Base-by-base conservation (phyloP, 1,140 invertebrate genomes). In the Magallana angulata region DNA sequence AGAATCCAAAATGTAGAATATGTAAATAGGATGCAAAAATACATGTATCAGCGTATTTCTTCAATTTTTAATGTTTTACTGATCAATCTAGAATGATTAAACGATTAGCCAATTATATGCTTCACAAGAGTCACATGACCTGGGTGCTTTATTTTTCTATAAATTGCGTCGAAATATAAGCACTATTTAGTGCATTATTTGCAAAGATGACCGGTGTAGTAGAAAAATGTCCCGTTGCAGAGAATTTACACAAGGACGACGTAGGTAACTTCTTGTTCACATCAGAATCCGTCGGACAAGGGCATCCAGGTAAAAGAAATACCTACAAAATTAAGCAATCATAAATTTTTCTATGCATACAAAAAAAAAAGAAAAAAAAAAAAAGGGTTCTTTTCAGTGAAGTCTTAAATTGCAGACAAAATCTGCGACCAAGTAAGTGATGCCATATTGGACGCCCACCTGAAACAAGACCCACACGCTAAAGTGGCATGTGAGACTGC, bases 381-480 rank as follows among this genome's bases (percentile, higher is more conserved):
- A 48, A 4, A 48, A 48, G 36, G 36, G 5, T 5, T 4, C 36
- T 2, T 48, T 48, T 4, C 36, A 48, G 2, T 48, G 3, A 48
- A 48, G 36, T 48, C 36, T 48, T 5, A 48, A 48, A 48, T 91
- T 91, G 57, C 92, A 99, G 99, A 99, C 95, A 99, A 99, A 97
- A 99, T 99, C 97, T 99, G 99, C 94, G 99, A 99, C 95, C 99
- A 99, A 96, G 98, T 99, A 92, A 99, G 98, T 95, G 99, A 99
- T 96, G 99, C 99, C 90, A 97, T 99, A 93, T 96, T 99, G 90
- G 99, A 99, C 95, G 99, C 99, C 92, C 98, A 99, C 96, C 96
- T 99, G 84, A 96, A 96, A 93, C 97, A 99, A 96, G 99, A 99
- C 96, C 98, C 98, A 30, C 96, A 99, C 95, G 98, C 99, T 62